Evolutionary conservation across 2,888 invertebrate species (phyloP), one percentile per base, ranked within the genome.

Genomic region (Phaonia tiefii): DNA sequence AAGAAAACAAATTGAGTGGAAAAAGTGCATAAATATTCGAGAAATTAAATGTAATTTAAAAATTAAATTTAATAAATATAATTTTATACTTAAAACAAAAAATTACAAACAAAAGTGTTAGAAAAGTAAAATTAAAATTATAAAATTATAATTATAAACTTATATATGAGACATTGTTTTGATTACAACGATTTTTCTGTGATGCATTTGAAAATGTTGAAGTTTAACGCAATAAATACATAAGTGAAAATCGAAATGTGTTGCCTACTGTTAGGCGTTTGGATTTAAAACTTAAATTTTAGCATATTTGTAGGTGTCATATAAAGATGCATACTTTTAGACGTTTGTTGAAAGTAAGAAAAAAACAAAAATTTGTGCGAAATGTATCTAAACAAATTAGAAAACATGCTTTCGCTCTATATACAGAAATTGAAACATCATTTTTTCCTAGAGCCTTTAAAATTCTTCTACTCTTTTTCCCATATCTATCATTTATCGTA

Each of bases 221-320:
- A 44, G 13, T 11, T 31, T 22, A 51, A 37, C n/a, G n/a, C n/a
- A 46, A 17, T 39, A 17, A 71, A 54, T 44, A 37, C n/a, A 31
- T 37, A 31, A 31, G 58, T n/a, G 26, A 46, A 1, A 2, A 11
- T 17, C 11, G 39, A 69, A 73, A 17, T n/a, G 2, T 66, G 63
- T 46, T 65, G 75, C 69, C 37, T 67, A 69, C 22, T 46, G 72
- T 60, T 20, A 56, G 74, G 56, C 60, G n/a, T n/a, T n/a, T 37
- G 37, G n/a, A 13, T 31, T 31, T 20, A 56, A 49, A 25, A 25
- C 11, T 54, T 37, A 60, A 51, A 39, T n/a, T 13, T n/a, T 42
- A 15, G 22, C 26, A 51, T 63, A 69, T 25, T 66, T 69, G 66
- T 11, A 22, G 31, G 25, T 15, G 2, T 31, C 31, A 7, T 1